phyloP scores from a whole-genome alignment of 2,113 vertebrate genomes.

The Sterna hirundo region DNA sequence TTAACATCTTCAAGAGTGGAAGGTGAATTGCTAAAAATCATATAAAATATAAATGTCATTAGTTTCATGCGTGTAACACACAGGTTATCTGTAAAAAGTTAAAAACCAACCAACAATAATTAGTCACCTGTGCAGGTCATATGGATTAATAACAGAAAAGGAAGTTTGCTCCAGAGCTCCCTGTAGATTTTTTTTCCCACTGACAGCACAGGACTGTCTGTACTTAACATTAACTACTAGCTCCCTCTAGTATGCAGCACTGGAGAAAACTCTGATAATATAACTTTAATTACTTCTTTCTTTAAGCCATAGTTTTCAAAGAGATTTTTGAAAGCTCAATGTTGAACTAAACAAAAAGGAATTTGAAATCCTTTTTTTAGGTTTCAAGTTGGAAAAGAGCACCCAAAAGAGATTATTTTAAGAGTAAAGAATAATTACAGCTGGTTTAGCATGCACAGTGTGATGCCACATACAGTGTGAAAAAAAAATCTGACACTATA shows the following conservation, averaged over 20 bases:
- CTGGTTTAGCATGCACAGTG: not conserved
- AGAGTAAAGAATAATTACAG: not conserved
- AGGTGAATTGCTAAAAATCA: not conserved
- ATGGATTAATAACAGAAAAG: not conserved
- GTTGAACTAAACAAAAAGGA: not conserved
- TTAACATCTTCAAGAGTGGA: not conserved
- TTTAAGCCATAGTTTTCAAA: not conserved
- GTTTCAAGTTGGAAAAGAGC: not conserved
- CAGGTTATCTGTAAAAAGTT: not conserved
- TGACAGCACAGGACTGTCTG: not conserved
- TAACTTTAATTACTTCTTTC: conserved; percentile 12
- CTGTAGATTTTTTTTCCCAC: not conserved
- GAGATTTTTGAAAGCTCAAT: not conserved
- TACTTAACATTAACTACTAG: not conserved
- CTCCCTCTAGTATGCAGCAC: not conserved
- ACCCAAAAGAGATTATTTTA: not conserved
- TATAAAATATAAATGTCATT: not conserved
- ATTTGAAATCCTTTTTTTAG: not conserved
- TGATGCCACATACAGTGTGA: not conserved
- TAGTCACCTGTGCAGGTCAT: not conserved
- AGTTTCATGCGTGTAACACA: not conserved
- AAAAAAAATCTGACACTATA: not conserved
- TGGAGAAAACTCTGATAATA: not conserved
- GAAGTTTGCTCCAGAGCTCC: not conserved
- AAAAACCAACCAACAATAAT: not conserved